phyloP scores from a whole-genome alignment of 1,140 invertebrate species.

The Scaptomyza hsui region DNA sequence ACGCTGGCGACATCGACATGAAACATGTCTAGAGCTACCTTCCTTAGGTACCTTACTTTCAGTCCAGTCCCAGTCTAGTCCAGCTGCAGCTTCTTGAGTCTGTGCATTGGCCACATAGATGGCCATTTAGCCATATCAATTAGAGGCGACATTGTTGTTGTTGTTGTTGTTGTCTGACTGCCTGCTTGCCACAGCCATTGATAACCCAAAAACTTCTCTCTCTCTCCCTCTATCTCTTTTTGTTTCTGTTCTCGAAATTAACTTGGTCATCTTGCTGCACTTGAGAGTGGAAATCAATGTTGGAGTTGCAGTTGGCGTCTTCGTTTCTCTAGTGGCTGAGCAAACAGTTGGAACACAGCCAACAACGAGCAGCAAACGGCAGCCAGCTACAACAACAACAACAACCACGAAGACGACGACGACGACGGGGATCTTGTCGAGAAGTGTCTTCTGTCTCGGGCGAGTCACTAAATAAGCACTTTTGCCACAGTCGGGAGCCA shows the following conservation, averaged over 20 bases:
- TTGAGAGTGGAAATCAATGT: constrained; percentile 46
- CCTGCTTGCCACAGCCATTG: constrained; percentile 50
- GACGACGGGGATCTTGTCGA: constrained; percentile 37
- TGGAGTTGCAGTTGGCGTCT: constrained; percentile 44
- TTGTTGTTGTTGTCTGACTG: constrained; percentile 10
- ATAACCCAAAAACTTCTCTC: constrained; percentile 51
- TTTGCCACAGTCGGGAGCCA: constrained; percentile 33
- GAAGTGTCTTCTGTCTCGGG: constrained; percentile 67
- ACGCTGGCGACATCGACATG: constrained; percentile 82
- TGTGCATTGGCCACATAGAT: constrained; percentile 61
- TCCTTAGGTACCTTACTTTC: too few relatives aligned
- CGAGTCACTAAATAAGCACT: constrained; percentile 82
- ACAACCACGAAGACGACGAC: constrained; percentile 5
- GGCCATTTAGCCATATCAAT: constrained; percentile 81
- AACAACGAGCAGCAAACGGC: constrained; percentile 57
- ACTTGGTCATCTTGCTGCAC: constrained; percentile 80
- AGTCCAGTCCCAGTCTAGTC: too few relatives aligned
- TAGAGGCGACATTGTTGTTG: constrained; percentile 44
- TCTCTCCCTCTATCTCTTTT: too few relatives aligned
- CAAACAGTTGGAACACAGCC: constrained; percentile 71
- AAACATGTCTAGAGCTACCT: constrained; percentile 72
- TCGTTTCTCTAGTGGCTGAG: constrained; percentile 73
- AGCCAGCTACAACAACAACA: constrained; percentile 47
- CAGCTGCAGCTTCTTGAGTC: constrained; percentile 21
- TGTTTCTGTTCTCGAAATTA: constrained; percentile 62